Conservation (phyloP, 2,888 invertebrate species). For the Tuta absoluta region DNA sequence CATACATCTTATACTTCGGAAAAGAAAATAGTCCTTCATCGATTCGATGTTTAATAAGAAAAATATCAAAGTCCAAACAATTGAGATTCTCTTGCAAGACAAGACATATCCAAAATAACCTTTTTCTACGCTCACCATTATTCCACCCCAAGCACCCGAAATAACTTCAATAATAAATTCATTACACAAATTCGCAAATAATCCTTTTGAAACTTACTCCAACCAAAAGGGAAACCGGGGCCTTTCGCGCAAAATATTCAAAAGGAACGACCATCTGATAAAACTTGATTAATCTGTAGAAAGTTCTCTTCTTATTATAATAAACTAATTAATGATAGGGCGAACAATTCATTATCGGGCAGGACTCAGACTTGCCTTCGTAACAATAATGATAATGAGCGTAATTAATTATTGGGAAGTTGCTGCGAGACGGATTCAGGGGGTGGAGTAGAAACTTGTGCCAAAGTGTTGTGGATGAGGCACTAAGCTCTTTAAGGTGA, state of each 20-base stretch:
- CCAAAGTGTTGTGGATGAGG: conserved; percentile 4
- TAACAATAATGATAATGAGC: conserved; percentile 82
- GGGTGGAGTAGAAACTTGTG: conserved; percentile 42
- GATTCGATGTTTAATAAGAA: too few relatives aligned
- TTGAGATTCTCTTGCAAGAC: too few relatives aligned
- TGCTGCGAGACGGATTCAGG: conserved; percentile 77
- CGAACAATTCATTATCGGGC: conserved; percentile 81
- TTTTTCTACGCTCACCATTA: neutral
- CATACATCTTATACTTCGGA: too few relatives aligned
- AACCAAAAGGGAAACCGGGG: conserved; percentile 26
- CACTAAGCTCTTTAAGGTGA: neutral
- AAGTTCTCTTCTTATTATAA: conserved; percentile 79
- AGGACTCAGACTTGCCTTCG: conserved; percentile 72
- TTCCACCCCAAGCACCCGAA: neutral
- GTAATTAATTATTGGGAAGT: conserved; percentile 81
- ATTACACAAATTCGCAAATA: conserved; percentile 22
- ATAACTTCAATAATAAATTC: conserved; percentile 21
- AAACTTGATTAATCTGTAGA: conserved; percentile 77
- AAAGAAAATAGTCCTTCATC: too few relatives aligned
- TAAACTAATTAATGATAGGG: conserved; percentile 81
- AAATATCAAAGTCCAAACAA: too few relatives aligned
- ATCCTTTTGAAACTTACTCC: conserved; percentile 21
- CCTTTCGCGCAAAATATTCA: conserved; percentile 44
- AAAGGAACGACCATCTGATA: conserved; percentile 71
- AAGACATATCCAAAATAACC: neutral